Base-by-base conservation (phyloP, 1,140 invertebrate species). In the Drosophila tsacasi region DNA sequence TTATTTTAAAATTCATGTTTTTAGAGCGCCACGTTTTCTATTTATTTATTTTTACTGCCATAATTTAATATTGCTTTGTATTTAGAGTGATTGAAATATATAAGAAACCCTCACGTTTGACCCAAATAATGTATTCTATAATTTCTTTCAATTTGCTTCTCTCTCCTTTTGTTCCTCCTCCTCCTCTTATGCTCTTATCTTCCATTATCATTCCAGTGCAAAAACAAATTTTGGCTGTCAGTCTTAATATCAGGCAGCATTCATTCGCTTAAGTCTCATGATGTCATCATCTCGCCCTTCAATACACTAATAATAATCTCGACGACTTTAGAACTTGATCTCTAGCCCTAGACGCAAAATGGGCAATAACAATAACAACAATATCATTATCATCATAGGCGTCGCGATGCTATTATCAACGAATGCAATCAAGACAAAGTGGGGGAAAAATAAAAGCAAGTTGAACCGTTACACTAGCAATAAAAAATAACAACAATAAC, bases 381-480 rank as follows among this genome's bases (percentile, higher is more conserved):
- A 44, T 35, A 52, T 57, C 60, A 73, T 60, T 65, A 79, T 74
- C 60, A 40, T 59, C 63, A 62, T 40, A 50, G 63, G 63, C 47
- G 64, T 25, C 30, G n/a, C 37, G 40, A 21, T 75, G 60, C 52
- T 65, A 58, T 47, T 76, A 76, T 75, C 69, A 75, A 54, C 47
- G 72, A 75, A 44, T 25, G 68, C 47, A 85, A 84, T 85, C 83
- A 75, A 81, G 61, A 78, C 74, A 75, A 81, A 76, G 71, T 47
- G 47, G 37, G 44, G 57, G 37, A 21, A 35, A 68, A 52, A 71
- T 68, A 59, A 73, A 65, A 49, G 58, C 44, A 62, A 74, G 21
- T 52, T 79, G 58, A 78, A 39, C 66, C 66, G 76, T 71, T 80
- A 86, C 80, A 82, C 58, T 52, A 67, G 47, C 49, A 66, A 49